Evolutionary conservation across 2,113 vertebrate genomes (phyloP).

Genomic region (Gorsachius goisagi): DNA sequence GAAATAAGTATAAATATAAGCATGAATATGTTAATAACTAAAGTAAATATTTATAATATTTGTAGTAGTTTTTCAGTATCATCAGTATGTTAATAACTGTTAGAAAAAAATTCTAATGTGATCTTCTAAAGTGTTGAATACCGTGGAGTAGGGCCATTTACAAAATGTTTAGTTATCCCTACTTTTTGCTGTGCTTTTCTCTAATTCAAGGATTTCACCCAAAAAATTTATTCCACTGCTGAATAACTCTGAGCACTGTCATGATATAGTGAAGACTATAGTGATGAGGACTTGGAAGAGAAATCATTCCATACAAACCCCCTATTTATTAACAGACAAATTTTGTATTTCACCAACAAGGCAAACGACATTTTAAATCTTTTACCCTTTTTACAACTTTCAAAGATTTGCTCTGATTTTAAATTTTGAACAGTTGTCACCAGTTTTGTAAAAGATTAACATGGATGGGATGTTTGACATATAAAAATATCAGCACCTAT

Average conservation of each 20-base stretch:
- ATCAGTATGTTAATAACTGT: not conserved
- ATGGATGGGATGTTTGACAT: not conserved
- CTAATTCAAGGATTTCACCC: not conserved
- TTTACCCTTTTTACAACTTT: not conserved
- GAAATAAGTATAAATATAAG: not conserved
- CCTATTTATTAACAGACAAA: not conserved
- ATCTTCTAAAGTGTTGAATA: not conserved
- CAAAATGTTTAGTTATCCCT: not conserved
- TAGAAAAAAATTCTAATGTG: not conserved
- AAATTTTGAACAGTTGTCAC: not conserved
- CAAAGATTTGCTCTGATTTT: not conserved
- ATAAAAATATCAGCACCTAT: constrained; percentile 13
- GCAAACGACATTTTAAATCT: not conserved
- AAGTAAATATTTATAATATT: not conserved
- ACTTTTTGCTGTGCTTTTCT: not conserved
- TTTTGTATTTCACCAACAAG: not conserved
- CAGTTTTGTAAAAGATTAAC: constrained; percentile 6
- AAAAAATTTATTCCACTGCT: not conserved
- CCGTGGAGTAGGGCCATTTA: not conserved
- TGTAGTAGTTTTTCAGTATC: not conserved
- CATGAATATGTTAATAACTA: not conserved
- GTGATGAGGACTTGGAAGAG: not conserved
- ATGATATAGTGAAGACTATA: not conserved
- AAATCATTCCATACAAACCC: not conserved
- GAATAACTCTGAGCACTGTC: not conserved